Base-by-base conservation (phyloP, 2,113 vertebrate genomes). In the Gopherus flavomarginatus region DNA sequence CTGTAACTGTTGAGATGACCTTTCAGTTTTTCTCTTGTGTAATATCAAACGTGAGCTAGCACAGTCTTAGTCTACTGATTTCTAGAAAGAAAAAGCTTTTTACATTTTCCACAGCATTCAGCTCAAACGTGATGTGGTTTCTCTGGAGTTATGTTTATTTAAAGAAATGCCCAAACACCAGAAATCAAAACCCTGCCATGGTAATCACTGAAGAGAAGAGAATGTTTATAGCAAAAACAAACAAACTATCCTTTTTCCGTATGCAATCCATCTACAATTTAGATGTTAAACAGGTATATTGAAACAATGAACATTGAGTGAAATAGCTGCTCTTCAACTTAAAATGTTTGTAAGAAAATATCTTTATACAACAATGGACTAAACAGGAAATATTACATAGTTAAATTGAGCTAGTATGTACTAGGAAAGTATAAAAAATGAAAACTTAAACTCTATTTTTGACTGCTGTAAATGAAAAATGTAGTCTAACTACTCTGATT, bases 1-100 rank as follows among this genome's bases (percentile, higher is more conserved):
- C 97, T 98, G 98, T 98, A 98, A 98, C 98, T 98, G 98, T 98
- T 98, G 97, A 89, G 89, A 97, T 98, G 98, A 98, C 98, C 98
- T 99, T 98, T 98, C 98, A 93, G 98, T 98, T 98, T 99, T 99
- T 98, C 98, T 98, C 98, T 98, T 98, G 98, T 98, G 98, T 98
- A 98, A 98, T 98, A 98, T 98, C 98, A 98, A 98, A 98, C 98
- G 98, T 89, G 97, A 98, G 97, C 98, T 98, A 98, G 98, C 97
- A 72, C 90, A 97, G 97, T 96, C 96, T 96, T 97, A 97, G 95
- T 98, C 97, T 96, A 84, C 98, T 96, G 97, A 95, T 97, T 98
- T 97, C 2, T 56, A 96, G 94, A 96, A 96, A 97, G 97, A 97
- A 98, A 97, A 98, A 96, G 97, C 91, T 97, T 85, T 97, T 86